Evolutionary conservation across 2,113 vertebrate species (phyloP), one percentile per base, ranked within the genome.

Genomic region (Platichthys flesus): DNA sequence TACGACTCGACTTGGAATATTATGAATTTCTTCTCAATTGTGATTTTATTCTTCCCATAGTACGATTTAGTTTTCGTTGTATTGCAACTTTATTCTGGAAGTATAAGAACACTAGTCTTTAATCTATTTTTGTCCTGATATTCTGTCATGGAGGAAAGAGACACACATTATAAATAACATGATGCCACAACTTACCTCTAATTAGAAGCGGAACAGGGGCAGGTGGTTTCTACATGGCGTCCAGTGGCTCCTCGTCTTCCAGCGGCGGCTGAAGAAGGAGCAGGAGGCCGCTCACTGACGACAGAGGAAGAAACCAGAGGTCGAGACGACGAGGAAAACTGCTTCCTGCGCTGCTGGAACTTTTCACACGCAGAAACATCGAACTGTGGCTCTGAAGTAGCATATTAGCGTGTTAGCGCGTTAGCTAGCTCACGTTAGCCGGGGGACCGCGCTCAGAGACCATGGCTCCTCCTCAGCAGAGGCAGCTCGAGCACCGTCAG

Each of bases 401-500:
- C 5, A 35, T 9, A 35, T 18, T 51, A 31, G 26, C 7, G 15
- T 40, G n/a, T 9, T n/a, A 1, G 47, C 70, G 20, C 18, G 9
- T 9, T 31, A 24, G 31, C 54, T 31, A 21, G 52, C 52, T 54
- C 0, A 3, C 45, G 3, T 7, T 13, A 42, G 9, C 60, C 31
- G 47, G 4, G 1, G 47, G 15, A 2, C 6, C 0, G 14, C 60
- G 10, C 15, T 3, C 35, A 37, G 1, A 1, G 5, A 2, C 3
- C 63, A 91, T 86, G 90, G 21, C 70, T 42, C 28, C 45, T 42
- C 51, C 40, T 28, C 62, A 21, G n/a, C 73, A 13, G 26, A 71
- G 16, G 26, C 74, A n/a, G 15, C 42, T 3, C 0, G 10, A 2
- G 5, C 20, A 0, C 13, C 2, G 0, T 6, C 49, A 4, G 14